Base-by-base conservation (phyloP, 2,113 vertebrate species). In the Xiphophorus couchianus region DNA sequence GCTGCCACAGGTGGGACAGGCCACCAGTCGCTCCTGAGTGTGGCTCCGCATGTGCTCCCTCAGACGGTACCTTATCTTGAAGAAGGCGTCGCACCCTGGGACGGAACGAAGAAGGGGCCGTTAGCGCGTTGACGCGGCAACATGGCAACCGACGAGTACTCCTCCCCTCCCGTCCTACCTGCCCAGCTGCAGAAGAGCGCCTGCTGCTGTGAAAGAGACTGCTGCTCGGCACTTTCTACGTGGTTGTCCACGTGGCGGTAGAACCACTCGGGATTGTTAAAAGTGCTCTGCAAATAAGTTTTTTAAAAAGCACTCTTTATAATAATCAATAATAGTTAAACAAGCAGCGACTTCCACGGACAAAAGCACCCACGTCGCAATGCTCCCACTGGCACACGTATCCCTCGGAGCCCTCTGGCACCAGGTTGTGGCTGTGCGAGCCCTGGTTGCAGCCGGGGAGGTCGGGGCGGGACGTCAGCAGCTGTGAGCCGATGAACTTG, bases 261-360 rank as follows among this genome's bases (percentile, higher is more conserved):
- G 90, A 96, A 96, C 93, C 95, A 96, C 85, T 93, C 91, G 0
- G 95, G 92, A 48, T 95, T 96, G 81, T 93, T 94, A 81, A 96
- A 93, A 9, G 92, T 92, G 86, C 95, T 94, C 94, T 95, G 74
- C 48, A n/a, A 90, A 28, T 82, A 0, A 10, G 9, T 37, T 37
- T 37, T 37, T 37, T 1, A 67, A 13, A 44, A 61, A 71, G 1
- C 48, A 60, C 19, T 30, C 1, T 28, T 1, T 62, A 1, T 33
- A 2, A 13, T 58, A 63, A 63, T 17, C 1, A 61, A 0, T 0
- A 12, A 30, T 0, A 28, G 3, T n/a, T 27, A 12, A 27, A 30
- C 5, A 29, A 31, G 29, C 62, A 31, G 29, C 2, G 29, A 25
- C 30, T 60, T 8, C 3, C 1, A 64, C 35, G 10, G 35, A 66